Evolutionary conservation across 2,113 vertebrate genomes (phyloP), one percentile per base, ranked within the genome.

Genomic region (Salvelinus namaycush): DNA sequence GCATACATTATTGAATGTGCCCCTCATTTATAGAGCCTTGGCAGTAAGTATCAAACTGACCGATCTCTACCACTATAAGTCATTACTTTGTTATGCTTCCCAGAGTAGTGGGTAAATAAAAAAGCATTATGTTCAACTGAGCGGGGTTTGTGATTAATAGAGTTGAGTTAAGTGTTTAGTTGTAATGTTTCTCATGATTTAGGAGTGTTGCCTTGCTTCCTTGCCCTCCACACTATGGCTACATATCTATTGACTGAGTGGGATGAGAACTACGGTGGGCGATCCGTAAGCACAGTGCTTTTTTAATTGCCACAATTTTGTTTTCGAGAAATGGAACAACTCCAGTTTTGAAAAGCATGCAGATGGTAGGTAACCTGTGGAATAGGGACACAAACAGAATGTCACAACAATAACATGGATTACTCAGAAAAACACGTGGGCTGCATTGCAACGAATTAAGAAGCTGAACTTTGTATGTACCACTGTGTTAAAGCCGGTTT

Each of bases 401-500:
- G 74, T 44, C 67, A 59, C 66, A 44, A 44, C 39, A 69, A 70
- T 76, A 59, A 69, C 29, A 68, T 34, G 22, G 57, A 68, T 67
- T 68, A 51, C 27, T 68, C 48, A 39, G 29, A 44, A 65, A 39
- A 69, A 62, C 34, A 24, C 49, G 18, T 20, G 29, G 9, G 39
- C 8, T 44, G 39, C 39, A 44, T 44, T 12, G 9, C 39, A 44
- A 44, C 2, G 2, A 44, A 44, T 44, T 44, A 44, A 11, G 39
- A 44, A 12, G 39, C 39, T 44, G 8, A 44, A 44, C 39, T 44
- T 11, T 9, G 39, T 11, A 44, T 9, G 39, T 44, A 44, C 9
- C 39, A 44, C 39, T 44, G 39, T 44, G 39, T 44, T 44, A 44
- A 11, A 44, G 2, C 39, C 39, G 8, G 39, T 44, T 44, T 11